Conservation (phyloP, 1,140 invertebrate genomes). For the Lepeophtheirus salmonis region DNA sequence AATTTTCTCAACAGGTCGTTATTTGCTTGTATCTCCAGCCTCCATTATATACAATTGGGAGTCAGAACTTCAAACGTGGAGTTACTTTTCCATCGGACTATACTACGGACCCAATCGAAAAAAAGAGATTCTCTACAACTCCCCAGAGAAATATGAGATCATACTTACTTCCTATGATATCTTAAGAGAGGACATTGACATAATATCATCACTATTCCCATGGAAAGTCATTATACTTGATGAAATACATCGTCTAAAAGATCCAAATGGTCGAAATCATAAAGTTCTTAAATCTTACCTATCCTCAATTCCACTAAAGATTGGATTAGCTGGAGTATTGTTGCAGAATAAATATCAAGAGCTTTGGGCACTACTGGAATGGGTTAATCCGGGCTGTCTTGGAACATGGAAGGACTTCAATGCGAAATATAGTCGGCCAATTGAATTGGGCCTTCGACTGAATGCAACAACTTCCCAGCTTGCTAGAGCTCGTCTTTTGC, state of each 20-base stretch:
- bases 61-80: slow-evolving; percentile 1
- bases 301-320: neutral
- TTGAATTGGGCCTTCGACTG: slow-evolving; percentile 1
- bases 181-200: slow-evolving; percentile 8
- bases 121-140: neutral
- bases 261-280: neutral
- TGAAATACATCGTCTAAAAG: slow-evolving; percentile 16
- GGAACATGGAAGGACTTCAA: slow-evolving; percentile 10
- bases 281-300: slow-evolving; percentile 6
- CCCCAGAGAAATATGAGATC: slow-evolving; percentile 7
- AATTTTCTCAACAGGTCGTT: neutral
- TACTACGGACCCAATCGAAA: slow-evolving; percentile 2
- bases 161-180: slow-evolving; percentile 14
- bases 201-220: neutral
- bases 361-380: slow-evolving; percentile 16
- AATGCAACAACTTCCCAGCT: slow-evolving; percentile 5
- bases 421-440: slow-evolving; percentile 7
- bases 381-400: slow-evolving; percentile 18
- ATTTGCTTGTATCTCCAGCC: neutral
- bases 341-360: slow-evolving; percentile 19
- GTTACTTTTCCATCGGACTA: slow-evolving; percentile 9
- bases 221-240: slow-evolving; percentile 14
- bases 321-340: slow-evolving; percentile 4
- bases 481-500: slow-evolving; percentile 3
- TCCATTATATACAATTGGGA: slow-evolving; percentile 18